Conservation (phyloP, 2,797 vertebrate species). For the Tiaroga cobitis region DNA sequence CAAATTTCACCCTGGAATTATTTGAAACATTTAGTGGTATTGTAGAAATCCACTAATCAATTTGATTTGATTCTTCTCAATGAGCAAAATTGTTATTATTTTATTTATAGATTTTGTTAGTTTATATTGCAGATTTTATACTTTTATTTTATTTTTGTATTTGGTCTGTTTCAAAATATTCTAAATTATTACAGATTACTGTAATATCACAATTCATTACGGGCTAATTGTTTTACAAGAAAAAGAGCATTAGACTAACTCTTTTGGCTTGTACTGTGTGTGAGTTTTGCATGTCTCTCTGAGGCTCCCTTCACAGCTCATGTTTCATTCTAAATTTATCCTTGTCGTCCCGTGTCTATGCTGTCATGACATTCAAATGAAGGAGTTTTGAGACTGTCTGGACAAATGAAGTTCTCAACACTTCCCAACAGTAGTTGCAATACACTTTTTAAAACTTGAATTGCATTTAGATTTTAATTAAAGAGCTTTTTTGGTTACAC, state of each 20-base stretch:
- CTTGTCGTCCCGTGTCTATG: conserved; percentile 5
- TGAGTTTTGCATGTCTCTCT: conserved; percentile 34
- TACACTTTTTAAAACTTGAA: not conserved
- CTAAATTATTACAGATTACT: not conserved
- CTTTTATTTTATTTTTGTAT: too few relatives aligned
- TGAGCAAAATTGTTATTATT: not conserved
- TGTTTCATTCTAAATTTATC: conserved; percentile 57
- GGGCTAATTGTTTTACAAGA: conserved; percentile 12
- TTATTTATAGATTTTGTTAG: not conserved
- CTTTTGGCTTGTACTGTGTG: conserved; percentile 47
- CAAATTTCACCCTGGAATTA: not conserved
- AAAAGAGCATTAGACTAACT: conserved; percentile 36
- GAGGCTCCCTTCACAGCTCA: conserved; percentile 27
- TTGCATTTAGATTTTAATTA: not conserved
- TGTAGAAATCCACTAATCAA: not conserved
- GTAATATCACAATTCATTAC: not conserved
- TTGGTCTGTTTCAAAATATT: not conserved
- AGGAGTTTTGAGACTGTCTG: conserved; percentile 10
- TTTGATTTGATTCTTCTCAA: not conserved
- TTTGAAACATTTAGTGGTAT: not conserved
- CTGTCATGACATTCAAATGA: conserved; percentile 25
- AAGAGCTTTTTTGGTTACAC: not conserved
- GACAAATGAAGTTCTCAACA: conserved; percentile 9
- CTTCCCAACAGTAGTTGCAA: not conserved
- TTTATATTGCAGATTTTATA: not conserved